Percentiles rank a stretch among this genome's conserved stretches.
phyloP scores from a whole-genome alignment of 2,888 invertebrate genomes.

The Oscheius sp. region DNA sequence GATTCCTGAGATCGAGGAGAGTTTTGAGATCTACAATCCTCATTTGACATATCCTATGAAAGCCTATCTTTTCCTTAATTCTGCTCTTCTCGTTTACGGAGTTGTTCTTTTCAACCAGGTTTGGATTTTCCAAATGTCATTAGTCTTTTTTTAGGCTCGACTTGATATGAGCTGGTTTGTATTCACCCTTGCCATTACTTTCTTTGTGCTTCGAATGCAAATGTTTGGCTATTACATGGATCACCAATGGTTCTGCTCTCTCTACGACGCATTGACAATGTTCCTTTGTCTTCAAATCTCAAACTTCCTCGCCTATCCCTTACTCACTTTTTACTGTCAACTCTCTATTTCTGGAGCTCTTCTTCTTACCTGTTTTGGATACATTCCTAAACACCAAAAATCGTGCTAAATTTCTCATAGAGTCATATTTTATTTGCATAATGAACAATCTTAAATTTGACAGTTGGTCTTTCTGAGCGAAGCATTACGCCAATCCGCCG shows the following conservation, averaged over 20 bases:
- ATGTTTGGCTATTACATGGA: background rate
- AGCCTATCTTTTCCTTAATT: constrained; percentile 54
- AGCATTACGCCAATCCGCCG: background rate
- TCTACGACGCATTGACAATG: background rate
- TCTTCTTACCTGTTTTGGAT: background rate
- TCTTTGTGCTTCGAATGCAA: background rate
- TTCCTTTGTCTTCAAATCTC: constrained; percentile 69
- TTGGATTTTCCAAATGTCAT: background rate
- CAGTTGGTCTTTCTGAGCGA: background rate
- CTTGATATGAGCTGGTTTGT: background rate
- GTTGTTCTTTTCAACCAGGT: background rate
- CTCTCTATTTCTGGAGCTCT: constrained; percentile 4
- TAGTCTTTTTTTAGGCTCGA: no score
- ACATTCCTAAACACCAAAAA: background rate
- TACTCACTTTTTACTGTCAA: background rate
- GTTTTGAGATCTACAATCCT: constrained; percentile 45
- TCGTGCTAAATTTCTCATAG: background rate
- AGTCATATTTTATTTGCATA: constrained; percentile 1
- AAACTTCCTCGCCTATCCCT: background rate
- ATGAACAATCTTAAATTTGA: background rate
- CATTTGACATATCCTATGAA: constrained; percentile 55
- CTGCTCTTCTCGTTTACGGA: constrained; percentile 2
- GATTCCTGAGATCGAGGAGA: constrained; percentile 76
- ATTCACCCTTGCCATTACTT: background rate
- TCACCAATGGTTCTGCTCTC: background rate